Percentiles rank a stretch among this genome's conserved stretches.
These are phyloP conservation scores for Teleiodes luculella DNA, from an alignment of 2,888 invertebrate species.

Conservation along the genomic window DNA sequence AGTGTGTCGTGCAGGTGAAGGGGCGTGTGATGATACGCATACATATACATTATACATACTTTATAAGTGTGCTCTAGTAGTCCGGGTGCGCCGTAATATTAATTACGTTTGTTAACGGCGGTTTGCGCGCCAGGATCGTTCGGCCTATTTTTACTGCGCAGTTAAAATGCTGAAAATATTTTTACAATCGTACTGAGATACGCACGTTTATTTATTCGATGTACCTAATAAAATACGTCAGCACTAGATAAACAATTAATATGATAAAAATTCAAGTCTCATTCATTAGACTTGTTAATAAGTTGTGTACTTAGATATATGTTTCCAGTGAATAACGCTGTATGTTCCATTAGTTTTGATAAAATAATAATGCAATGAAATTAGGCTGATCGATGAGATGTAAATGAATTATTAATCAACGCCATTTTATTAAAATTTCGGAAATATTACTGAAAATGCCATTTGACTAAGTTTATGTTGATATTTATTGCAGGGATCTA, in stretches of 20 bases:
- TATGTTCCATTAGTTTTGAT: slow-evolving; percentile 16
- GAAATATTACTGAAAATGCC: slow-evolving; percentile 40
- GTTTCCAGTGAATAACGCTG: slow-evolving; percentile 31
- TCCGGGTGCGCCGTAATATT: slow-evolving; percentile 21
- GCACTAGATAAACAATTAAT: slow-evolving; percentile 13
- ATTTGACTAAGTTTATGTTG: slow-evolving; percentile 46
- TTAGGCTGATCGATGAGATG: slow-evolving; percentile 30
- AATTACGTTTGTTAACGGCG: slow-evolving; percentile 20
- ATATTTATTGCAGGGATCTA: slow-evolving; percentile 46
- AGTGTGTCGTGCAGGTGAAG: slow-evolving; percentile 4
- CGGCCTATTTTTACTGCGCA: slow-evolving; percentile 29
- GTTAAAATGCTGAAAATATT: slow-evolving; percentile 11
- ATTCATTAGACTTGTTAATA: slow-evolving; percentile 18
- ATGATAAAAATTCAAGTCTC: slow-evolving; percentile 11
- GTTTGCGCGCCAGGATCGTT: slow-evolving; percentile 22
- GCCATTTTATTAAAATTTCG: slow-evolving; percentile 29
- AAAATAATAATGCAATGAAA: slow-evolving; percentile 30
- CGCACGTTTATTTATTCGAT: slow-evolving; percentile 16
- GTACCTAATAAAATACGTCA: slow-evolving; percentile 15
- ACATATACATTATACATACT: slow-evolving; percentile 21
- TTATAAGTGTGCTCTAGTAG: slow-evolving; percentile 25
- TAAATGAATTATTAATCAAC: slow-evolving; percentile 13
- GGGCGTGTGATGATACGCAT: slow-evolving; percentile 23
- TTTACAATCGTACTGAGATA: slow-evolving; percentile 4
- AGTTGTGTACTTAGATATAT: slow-evolving; percentile 22